A percentile compares a stretch with the other conserved stretches of the same genome.
phyloP scores from a whole-genome alignment of 2,888 invertebrate genomes.

The Cordilura impudica region DNA sequence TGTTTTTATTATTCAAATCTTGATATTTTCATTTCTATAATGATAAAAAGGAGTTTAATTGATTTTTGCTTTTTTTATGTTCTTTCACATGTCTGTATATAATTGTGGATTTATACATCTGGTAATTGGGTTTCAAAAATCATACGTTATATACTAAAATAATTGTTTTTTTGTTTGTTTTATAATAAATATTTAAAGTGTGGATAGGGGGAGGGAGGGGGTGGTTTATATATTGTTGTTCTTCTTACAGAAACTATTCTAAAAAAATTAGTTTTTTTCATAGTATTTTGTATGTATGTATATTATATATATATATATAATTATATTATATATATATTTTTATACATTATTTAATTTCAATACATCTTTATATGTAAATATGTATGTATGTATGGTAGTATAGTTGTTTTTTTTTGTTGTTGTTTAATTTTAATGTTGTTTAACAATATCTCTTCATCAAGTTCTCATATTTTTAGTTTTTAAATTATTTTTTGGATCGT shows the following conservation, averaged over 20 bases:
- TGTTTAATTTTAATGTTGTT: neutral
- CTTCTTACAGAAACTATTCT: constrained; percentile 38
- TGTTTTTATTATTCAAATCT: constrained; percentile 6
- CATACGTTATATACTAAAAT: constrained; percentile 3
- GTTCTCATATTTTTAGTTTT: constrained; percentile 30
- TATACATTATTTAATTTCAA: constrained; percentile 30
- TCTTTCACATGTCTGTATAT: constrained; percentile 10
- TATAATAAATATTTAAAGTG: constrained; percentile 7
- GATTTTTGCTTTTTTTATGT: constrained; percentile 20
- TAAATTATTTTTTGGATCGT: constrained; percentile 9
- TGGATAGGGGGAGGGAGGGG: neutral
- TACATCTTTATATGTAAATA: constrained; percentile 5
- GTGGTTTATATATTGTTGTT: neutral
- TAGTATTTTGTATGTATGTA: constrained; percentile 15
- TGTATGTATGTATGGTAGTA: constrained; percentile 34
- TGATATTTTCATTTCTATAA: constrained; percentile 27
- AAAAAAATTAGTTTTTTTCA: constrained; percentile 17
- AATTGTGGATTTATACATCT: constrained; percentile 42
- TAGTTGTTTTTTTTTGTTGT: constrained; percentile 23
- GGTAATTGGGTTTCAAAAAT: neutral
- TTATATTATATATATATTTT: constrained; percentile 20
- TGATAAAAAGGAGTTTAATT: constrained; percentile 39
- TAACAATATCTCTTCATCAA: neutral
- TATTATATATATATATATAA: constrained; percentile 46
- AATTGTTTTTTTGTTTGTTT: constrained; percentile 6